These are phyloP conservation scores for Muricea muricata DNA, from an alignment of 92 coral and sea anemone genomes.

Conservation along the genomic window DNA sequence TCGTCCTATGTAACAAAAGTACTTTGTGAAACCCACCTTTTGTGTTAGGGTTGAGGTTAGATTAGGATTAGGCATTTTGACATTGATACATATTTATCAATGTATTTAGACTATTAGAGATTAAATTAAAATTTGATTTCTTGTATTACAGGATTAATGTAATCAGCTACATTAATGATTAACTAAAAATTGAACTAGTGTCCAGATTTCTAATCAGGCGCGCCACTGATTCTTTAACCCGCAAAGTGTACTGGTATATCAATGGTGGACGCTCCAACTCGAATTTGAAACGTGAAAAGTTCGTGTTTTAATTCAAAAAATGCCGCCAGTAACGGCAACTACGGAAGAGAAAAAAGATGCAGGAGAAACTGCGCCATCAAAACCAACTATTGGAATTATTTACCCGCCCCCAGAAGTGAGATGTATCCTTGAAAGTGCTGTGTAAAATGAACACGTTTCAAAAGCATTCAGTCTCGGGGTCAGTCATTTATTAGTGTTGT, in stretches of 20 bases:
- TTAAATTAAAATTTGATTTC: too few relatives aligned
- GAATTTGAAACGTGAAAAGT: not conserved
- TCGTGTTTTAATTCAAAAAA: constrained; percentile 22
- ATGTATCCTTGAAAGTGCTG: constrained; percentile 79
- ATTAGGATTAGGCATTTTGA: too few relatives aligned
- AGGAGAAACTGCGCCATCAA: constrained; percentile 46
- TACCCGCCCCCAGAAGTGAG: constrained; percentile 99
- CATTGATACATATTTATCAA: too few relatives aligned
- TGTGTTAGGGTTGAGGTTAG: too few relatives aligned
- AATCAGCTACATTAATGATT: too few relatives aligned
- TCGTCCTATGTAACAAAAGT: too few relatives aligned
- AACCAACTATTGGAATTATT: constrained; percentile 96
- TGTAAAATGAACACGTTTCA: too few relatives aligned
- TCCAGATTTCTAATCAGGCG: too few relatives aligned
- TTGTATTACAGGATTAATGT: too few relatives aligned
- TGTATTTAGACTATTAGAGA: too few relatives aligned
- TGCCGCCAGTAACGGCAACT: constrained; percentile 81
- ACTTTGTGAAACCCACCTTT: too few relatives aligned
- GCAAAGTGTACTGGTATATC: constrained; percentile 22
- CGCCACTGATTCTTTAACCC: not conserved
- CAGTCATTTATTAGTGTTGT: not conserved
- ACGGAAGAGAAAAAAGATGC: constrained; percentile 68
- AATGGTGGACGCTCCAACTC: constrained; percentile 42
- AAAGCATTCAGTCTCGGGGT: not conserved
- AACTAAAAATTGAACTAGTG: too few relatives aligned